A percentile compares a stretch with the other conserved stretches of the same genome.
These are phyloP conservation scores for Eumacrocentrus americanus DNA, from an alignment of 2,888 invertebrate species.

Conservation along the genomic window DNA sequence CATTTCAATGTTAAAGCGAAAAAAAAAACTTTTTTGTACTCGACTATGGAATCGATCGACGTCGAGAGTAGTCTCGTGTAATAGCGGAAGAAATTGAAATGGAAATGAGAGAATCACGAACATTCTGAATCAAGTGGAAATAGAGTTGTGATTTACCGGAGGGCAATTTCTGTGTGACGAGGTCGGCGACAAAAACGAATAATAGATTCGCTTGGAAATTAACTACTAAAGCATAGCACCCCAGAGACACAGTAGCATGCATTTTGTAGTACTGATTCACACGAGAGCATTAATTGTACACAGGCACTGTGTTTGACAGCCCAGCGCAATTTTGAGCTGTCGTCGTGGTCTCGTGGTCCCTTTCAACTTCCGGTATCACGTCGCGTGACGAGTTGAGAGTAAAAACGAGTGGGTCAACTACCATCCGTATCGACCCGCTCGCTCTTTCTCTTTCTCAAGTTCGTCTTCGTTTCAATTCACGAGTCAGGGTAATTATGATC, in stretches of 20 bases:
- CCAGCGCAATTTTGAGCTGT: too few relatives aligned
- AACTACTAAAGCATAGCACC: background rate
- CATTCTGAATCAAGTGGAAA: background rate
- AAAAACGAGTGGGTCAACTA: slow-evolving; percentile 22
- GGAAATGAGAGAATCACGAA: slow-evolving; percentile 4
- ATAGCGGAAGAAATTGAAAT: slow-evolving; percentile 8
- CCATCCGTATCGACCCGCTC: slow-evolving; percentile 11
- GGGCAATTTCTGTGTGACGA: background rate
- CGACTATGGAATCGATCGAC: background rate
- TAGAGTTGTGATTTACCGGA: background rate
- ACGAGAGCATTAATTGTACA: background rate
- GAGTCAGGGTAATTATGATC: background rate
- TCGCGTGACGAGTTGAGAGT: background rate
- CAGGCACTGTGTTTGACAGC: too few relatives aligned
- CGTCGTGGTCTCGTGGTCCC: too few relatives aligned
- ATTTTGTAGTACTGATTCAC: background rate
- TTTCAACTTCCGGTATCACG: slow-evolving; percentile 1
- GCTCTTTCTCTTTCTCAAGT: background rate
- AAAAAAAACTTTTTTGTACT: slow-evolving; percentile 13
- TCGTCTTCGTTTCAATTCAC: background rate
- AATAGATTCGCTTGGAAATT: too few relatives aligned
- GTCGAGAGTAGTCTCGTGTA: background rate
- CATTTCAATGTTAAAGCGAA: background rate
- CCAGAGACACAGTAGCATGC: too few relatives aligned
- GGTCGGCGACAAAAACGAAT: background rate